Base-by-base conservation (phyloP, 2,888 invertebrate species). In the Pediacus dermestoides region DNA sequence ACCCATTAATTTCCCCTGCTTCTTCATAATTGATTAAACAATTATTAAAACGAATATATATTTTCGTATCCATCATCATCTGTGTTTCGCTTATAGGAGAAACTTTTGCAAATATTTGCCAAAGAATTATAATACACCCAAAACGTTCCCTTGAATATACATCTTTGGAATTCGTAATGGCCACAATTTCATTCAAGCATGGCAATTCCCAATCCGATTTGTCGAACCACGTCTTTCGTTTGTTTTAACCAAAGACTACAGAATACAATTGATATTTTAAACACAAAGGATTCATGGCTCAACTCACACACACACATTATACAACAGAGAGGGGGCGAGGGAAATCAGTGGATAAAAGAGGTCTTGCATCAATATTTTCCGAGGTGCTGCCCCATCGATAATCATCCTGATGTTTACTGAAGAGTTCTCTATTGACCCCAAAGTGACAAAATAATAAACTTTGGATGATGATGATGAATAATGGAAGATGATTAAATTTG, bases 161-260 rank as follows among this genome's bases (percentile, higher is more conserved):
- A 46, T 50, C 53, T 53, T 52, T 46, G 50, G 45, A 47, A 44
- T 42, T 43, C 31, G 31, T 34, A 30, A 28, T 30, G 38, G 39
- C 27, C 44, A 39, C 35, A 34, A 38, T 31, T 42, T 37, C 42
- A 37, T 46, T 42, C 46, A 34, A 21, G 30, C 26, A 8, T 27
- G 36, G 40, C 27, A 40, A 60, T 58, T 59, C 59, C 59, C 60
- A 60, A 60, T 59, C 60, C 59, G 60, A 60, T 59, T 60, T 59
- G 58, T 55, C 56, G 56, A 58, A 57, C 57, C 54, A 51, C 53
- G 54, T 56, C 57, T 57, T 58, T 49, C 50, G 58, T 57, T 60
- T 60, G 58, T 59, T 60, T 58, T 60, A n/a, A 57, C 50, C 53
- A 57, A 52, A 51, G 53, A 48, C 50, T 50, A 45, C 53, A 44